These are phyloP conservation scores for Mechanitis mazaeus DNA, from an alignment of 2,888 invertebrate genomes.

Conservation along the genomic window DNA sequence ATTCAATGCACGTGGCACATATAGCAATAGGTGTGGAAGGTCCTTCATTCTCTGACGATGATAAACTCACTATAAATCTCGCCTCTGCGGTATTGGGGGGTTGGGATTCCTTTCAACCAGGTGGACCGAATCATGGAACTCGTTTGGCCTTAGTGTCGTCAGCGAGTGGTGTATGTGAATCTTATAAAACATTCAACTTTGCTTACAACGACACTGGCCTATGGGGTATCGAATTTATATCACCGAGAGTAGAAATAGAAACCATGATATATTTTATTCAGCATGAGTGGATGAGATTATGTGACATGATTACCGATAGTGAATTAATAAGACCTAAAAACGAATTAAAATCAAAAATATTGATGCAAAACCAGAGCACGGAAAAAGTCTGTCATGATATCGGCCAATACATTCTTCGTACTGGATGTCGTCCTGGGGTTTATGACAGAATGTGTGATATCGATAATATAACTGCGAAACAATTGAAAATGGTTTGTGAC, in stretches of 20 bases:
- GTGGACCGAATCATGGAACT: constrained; percentile 89
- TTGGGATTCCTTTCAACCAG: constrained; percentile 91
- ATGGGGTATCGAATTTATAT: constrained; percentile 93
- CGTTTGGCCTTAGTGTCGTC: constrained; percentile 84
- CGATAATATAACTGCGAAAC: constrained; percentile 83
- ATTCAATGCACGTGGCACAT: constrained; percentile 91
- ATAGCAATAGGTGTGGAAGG: constrained; percentile 95
- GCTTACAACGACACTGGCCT: constrained; percentile 98
- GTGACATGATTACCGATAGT: constrained; percentile 86
- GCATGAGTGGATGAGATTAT: constrained; percentile 89
- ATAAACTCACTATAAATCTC: constrained; percentile 94
- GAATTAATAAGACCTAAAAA: constrained; percentile 95
- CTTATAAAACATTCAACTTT: constrained; percentile 96
- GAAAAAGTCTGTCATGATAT: constrained; percentile 96
- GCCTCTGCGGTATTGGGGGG: constrained; percentile 94
- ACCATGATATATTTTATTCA: constrained; percentile 84
- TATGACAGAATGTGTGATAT: constrained; percentile 91
- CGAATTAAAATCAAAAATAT: constrained; percentile 90
- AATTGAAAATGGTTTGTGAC: constrained; percentile 85
- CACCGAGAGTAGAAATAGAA: constrained; percentile 80
- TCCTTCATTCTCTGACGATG: constrained; percentile 91
- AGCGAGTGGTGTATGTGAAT: constrained; percentile 83
- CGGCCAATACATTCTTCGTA: constrained; percentile 94
- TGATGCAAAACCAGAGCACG: constrained; percentile 90
- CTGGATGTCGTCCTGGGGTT: constrained; percentile 89